These are phyloP conservation scores for Helicoverpa armigera DNA, from an alignment of 1,140 invertebrate species.

Conservation along the genomic window DNA sequence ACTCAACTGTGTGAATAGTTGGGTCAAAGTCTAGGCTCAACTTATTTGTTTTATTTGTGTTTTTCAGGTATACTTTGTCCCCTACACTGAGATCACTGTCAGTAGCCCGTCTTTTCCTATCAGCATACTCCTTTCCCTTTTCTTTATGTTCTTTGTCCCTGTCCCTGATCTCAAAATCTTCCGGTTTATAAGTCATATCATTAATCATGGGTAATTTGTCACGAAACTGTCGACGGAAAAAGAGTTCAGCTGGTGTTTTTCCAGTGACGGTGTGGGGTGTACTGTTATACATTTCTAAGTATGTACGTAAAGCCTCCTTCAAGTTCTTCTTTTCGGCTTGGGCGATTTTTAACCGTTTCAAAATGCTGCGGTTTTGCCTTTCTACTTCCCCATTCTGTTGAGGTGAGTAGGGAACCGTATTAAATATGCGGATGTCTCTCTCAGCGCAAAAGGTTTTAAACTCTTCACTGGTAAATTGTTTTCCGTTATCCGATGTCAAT, in stretches of 20 bases:
- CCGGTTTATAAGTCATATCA: conserved; percentile 18
- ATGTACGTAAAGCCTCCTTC: too few relatives aligned
- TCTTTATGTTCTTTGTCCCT: conserved; percentile 50
- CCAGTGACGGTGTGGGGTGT: too few relatives aligned
- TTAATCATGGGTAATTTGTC: conserved; percentile 54
- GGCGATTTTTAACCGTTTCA: too few relatives aligned
- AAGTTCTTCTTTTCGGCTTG: too few relatives aligned
- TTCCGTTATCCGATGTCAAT: too few relatives aligned
- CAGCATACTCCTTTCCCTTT: conserved; percentile 54
- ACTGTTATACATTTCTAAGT: too few relatives aligned
- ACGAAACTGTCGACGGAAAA: conserved; percentile 31
- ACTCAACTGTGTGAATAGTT: conserved; percentile 42
- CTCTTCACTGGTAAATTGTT: too few relatives aligned
- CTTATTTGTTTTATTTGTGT: conserved; percentile 56
- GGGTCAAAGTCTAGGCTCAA: conserved; percentile 44
- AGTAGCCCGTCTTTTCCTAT: conserved; percentile 53
- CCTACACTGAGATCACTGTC: conserved; percentile 27
- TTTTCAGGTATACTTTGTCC: conserved; percentile 43
- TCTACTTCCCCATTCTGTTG: too few relatives aligned
- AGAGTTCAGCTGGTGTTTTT: background rate
- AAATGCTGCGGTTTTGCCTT: too few relatives aligned
- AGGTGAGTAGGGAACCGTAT: too few relatives aligned
- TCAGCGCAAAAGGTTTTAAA: too few relatives aligned
- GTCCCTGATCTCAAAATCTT: conserved; percentile 50
- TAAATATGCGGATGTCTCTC: too few relatives aligned